Evolutionary conservation across 1,140 invertebrate genomes (phyloP).

Genomic region (Dysdera silvatica): DNA sequence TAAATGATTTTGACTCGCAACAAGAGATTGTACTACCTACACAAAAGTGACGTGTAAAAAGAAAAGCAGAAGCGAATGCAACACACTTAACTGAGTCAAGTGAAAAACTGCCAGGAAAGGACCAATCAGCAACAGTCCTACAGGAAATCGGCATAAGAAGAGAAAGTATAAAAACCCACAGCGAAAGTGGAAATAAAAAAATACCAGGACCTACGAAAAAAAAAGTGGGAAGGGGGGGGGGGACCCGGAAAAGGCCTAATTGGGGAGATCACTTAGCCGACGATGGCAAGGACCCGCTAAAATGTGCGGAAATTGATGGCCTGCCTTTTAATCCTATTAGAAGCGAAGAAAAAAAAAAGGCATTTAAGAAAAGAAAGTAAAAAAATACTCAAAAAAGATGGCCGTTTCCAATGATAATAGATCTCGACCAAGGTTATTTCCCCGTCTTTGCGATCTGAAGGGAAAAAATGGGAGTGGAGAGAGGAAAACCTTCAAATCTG

Average conservation of each 20-base stretch:
- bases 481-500: no score
- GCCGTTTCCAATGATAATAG: no score
- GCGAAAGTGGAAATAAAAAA: neutral
- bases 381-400: neutral
- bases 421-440: no score
- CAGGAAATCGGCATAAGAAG: slow-evolving; percentile 26
- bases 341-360: neutral
- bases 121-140: no score
- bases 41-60: no score
- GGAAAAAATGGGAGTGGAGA: no score
- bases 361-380: neutral
- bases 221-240: neutral
- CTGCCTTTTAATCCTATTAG: slow-evolving; percentile 30
- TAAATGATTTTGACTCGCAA: no score
- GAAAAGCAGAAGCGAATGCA: no score
- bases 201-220: neutral
- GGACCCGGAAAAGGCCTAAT: slow-evolving; percentile 26
- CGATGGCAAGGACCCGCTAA: neutral
- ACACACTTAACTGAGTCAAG: no score
- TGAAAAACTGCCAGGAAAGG: no score
- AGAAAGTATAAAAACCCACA: neutral
- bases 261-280: slow-evolving; percentile 26
- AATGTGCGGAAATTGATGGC: slow-evolving; percentile 31
- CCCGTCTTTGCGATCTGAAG: no score
- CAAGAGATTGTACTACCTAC: no score